Conservation (phyloP, 1,140 invertebrate genomes). For the Bombus sibiricus region DNA sequence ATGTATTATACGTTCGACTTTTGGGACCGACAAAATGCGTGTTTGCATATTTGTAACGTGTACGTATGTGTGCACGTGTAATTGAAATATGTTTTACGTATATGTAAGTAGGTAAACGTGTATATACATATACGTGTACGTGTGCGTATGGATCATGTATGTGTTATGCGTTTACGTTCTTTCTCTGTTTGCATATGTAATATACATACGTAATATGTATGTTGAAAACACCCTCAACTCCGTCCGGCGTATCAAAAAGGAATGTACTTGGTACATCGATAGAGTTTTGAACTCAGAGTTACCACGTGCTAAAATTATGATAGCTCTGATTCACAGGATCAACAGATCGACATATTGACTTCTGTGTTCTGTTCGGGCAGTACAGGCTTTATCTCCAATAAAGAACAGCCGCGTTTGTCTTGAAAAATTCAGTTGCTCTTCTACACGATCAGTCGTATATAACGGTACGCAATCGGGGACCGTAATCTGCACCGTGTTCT, state of each 20-base stretch:
- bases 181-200: constrained; percentile 28
- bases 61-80: neutral
- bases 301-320: constrained; percentile 51
- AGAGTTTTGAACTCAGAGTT: constrained; percentile 65
- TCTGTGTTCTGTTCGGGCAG: constrained; percentile 74
- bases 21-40: constrained; percentile 41
- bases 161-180: neutral
- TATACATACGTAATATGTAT: constrained; percentile 55
- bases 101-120: constrained; percentile 8
- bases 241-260: constrained; percentile 68
- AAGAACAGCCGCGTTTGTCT: constrained; percentile 32
- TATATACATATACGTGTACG: neutral
- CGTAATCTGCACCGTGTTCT: neutral
- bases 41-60: constrained; percentile 18
- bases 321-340: constrained; percentile 53
- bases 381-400: constrained; percentile 60
- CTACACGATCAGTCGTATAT: constrained; percentile 23
- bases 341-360: constrained; percentile 72
- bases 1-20: neutral
- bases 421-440: constrained; percentile 33
- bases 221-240: constrained; percentile 60
- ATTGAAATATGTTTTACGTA: neutral
- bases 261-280: constrained; percentile 69
- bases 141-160: neutral
- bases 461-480: neutral